phyloP scores from a whole-genome alignment of 1,140 invertebrate genomes.

The Trachymyrmex septentrionalis region DNA sequence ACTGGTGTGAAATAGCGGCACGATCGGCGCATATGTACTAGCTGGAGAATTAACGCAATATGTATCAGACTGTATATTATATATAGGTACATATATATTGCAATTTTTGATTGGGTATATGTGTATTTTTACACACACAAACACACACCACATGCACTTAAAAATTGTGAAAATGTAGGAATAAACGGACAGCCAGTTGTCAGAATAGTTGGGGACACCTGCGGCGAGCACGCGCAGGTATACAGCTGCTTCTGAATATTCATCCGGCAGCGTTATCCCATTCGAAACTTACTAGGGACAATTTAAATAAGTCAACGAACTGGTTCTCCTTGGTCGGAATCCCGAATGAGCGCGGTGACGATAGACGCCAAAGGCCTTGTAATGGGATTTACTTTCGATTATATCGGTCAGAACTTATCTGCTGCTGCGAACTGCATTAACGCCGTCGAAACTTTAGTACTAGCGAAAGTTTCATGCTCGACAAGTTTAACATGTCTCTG shows the following conservation, averaged over 20 bases:
- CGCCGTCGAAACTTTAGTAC: slow-evolving; percentile 34
- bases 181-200: slow-evolving; percentile 16
- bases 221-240: slow-evolving; percentile 50
- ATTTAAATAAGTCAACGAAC: slow-evolving; percentile 68
- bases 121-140: neutral
- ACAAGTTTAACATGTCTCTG: slow-evolving; percentile 38
- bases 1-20: slow-evolving; percentile 46
- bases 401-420: slow-evolving; percentile 60
- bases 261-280: slow-evolving; percentile 53
- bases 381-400: slow-evolving; percentile 64
- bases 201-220: slow-evolving; percentile 48
- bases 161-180: slow-evolving; percentile 56
- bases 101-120: neutral
- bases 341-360: slow-evolving; percentile 47
- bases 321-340: slow-evolving; percentile 44
- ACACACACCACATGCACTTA: neutral
- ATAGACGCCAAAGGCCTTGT: slow-evolving; percentile 50
- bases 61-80: neutral
- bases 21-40: slow-evolving; percentile 29
- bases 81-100: slow-evolving; percentile 41
- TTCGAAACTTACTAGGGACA: slow-evolving; percentile 63
- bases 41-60: slow-evolving; percentile 50
- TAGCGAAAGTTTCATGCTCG: slow-evolving; percentile 38
- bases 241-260: slow-evolving; percentile 64
- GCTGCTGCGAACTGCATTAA: slow-evolving; percentile 36